These are phyloP conservation scores for Petrocephalus sullivani DNA, from an alignment of 2,797 vertebrate genomes.

Conservation along the genomic window DNA sequence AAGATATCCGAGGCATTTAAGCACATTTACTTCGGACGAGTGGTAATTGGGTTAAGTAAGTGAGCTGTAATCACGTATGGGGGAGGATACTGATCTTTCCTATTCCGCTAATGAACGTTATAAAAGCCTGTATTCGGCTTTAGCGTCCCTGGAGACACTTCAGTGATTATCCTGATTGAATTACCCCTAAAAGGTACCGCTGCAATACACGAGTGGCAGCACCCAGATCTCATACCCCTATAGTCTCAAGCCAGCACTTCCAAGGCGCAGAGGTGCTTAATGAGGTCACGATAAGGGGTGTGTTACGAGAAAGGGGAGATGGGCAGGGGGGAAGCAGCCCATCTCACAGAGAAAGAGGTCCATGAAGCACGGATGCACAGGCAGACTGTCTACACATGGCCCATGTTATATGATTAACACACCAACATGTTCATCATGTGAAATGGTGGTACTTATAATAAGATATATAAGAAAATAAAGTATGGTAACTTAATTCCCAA, in stretches of 20 bases:
- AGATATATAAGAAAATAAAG: neutral
- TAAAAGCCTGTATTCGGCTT: neutral
- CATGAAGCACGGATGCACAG: neutral
- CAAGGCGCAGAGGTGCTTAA: neutral
- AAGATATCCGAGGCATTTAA: neutral
- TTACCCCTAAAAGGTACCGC: neutral
- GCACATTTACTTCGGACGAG: neutral
- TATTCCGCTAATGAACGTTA: neutral
- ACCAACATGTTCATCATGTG: neutral
- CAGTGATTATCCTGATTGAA: neutral
- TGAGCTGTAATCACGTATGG: neutral
- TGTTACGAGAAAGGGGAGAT: neutral
- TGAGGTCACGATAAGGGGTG: neutral
- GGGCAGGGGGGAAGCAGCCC: neutral
- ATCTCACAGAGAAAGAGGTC: neutral
- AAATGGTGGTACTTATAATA: neutral
- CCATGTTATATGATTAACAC: neutral
- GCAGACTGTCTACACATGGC: neutral
- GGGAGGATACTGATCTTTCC: neutral
- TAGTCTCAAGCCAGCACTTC: too few relatives aligned
- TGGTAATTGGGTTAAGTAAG: neutral
- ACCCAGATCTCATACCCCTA: neutral
- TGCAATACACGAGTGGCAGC: neutral
- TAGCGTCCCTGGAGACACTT: neutral
- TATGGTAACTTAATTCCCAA: neutral